phyloP scores from a whole-genome alignment of 1,140 invertebrate species.

The Sycophaga agraensis region DNA sequence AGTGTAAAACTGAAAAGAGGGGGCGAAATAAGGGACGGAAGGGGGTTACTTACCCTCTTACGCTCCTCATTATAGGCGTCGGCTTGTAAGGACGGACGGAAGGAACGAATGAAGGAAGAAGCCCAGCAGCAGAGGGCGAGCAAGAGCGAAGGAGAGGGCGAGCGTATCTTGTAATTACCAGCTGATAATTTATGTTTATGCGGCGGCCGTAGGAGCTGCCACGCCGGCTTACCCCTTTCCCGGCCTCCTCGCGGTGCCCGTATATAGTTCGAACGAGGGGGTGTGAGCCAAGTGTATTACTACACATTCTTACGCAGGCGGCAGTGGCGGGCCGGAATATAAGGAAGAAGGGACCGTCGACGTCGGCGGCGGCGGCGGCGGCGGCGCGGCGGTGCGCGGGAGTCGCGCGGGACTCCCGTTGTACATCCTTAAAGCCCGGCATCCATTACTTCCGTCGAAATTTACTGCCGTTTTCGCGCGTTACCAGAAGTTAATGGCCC shows the following conservation, averaged over 20 bases:
- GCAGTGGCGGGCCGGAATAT: constrained; percentile 9
- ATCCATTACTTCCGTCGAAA: constrained; percentile 50
- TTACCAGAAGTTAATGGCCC: constrained; percentile 51
- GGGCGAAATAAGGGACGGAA: constrained; percentile 14
- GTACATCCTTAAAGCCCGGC: constrained; percentile 51
- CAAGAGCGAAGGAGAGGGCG: constrained; percentile 9
- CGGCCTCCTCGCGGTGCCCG: background rate
- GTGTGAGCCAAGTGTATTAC: constrained; percentile 49
- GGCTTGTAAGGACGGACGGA: constrained; percentile 35
- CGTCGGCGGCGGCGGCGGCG: constrained; percentile 29
- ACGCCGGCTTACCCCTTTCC: constrained; percentile 50
- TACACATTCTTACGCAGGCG: constrained; percentile 49
- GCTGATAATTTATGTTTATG: constrained; percentile 61
- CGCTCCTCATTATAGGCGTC: constrained; percentile 42
- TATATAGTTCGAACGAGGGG: constrained; percentile 9
- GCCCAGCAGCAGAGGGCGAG: background rate
- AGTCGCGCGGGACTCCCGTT: constrained; percentile 33
- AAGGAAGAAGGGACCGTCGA: constrained; percentile 32
- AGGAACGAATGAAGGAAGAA: constrained; percentile 32
- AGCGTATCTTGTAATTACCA: constrained; percentile 59
- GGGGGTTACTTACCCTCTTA: constrained; percentile 40
- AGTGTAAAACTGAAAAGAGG: constrained; percentile 39
- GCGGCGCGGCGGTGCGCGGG: constrained; percentile 24
- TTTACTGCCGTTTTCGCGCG: constrained; percentile 56
- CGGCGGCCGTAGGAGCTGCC: constrained; percentile 34